Evolutionary conservation across 2,113 vertebrate species (phyloP), one percentile per base, ranked within the genome.

Genomic region (Potamarius usumacintae): DNA sequence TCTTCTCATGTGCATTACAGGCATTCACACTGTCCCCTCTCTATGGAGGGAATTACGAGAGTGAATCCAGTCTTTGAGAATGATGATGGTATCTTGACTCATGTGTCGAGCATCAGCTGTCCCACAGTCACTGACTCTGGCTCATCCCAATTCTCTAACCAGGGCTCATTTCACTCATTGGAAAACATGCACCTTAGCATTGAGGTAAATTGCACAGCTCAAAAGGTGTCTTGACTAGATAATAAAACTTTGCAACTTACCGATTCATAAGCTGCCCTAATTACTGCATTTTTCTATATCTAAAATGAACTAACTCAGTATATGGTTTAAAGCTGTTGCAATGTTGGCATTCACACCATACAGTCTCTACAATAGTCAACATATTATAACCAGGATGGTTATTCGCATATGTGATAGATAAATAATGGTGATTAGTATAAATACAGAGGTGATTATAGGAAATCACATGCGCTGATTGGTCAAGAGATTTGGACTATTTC

Each of bases 11-110:
- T 94, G 91, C 92, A 77, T 96, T 95, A 87, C 94, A 96, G 95
- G 95, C 92, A 91, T 91, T 90, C 94, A 91, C 87, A 93, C 89
- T 94, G 92, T 89, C 94, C 94, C 82, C 94, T 94, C 92, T 94
- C 85, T 74, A 94, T 95, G 94, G 94, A 95, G 90, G 94, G 92
- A 72, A 91, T 94, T 89, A 88, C 96, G 91, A 95, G 94, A 94
- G 94, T 94, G 91, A 97, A 96, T 92, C 95, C 96, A 10, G 92
- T 93, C 90, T 97, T 96, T 94, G 94, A 96, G 91, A 95, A 94
- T 5, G 93, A 97, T 5, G 96, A 96, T 69, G 93, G 85, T 89
- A 60, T 92, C 88, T 93, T 95, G 92, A 94, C 92, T 90, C 94
- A 94, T 72, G 93, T 95, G 93, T 94, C 93, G 78, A 95, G 88